phyloP scores from a whole-genome alignment of 1,140 invertebrate species.

The Magallana gigas region DNA sequence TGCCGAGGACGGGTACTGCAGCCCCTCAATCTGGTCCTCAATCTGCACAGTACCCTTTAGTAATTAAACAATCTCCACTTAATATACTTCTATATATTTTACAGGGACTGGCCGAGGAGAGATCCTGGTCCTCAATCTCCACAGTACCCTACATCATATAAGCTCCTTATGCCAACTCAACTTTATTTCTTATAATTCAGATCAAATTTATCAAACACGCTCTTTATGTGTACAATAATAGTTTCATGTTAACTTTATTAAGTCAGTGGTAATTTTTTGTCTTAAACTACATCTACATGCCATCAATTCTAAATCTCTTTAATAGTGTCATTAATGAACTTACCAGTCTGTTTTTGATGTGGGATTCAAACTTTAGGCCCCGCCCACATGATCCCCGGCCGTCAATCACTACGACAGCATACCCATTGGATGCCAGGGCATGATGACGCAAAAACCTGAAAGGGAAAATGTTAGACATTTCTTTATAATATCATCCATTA shows the following conservation, averaged over 20 bases:
- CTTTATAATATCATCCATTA: background rate
- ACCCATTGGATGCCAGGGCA: slow-evolving; percentile 96
- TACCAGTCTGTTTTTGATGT: slow-evolving; percentile 91
- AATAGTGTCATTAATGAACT: slow-evolving; percentile 54
- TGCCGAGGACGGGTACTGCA: slow-evolving; percentile 81
- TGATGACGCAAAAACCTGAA: slow-evolving; percentile 95
- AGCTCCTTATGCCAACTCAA: too few species aligned
- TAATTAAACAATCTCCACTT: background rate
- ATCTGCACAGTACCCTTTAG: slow-evolving; percentile 83
- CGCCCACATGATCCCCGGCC: slow-evolving; percentile 95
- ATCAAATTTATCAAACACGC: too few species aligned
- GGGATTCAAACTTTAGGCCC: slow-evolving; percentile 93
- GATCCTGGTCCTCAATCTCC: too few species aligned
- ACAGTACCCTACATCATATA: too few species aligned
- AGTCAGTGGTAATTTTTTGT: too few species aligned
- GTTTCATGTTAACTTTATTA: too few species aligned
- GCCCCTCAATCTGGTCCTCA: slow-evolving; percentile 87
- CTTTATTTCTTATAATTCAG: too few species aligned
- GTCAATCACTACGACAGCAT: slow-evolving; percentile 97
- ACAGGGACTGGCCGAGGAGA: too few species aligned
- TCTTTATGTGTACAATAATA: too few species aligned
- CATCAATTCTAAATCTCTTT: too few species aligned
- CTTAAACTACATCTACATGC: too few species aligned
- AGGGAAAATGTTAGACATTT: background rate
- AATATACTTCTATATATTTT: background rate